Evolutionary conservation across 1,140 invertebrate genomes (phyloP), one percentile per base, ranked within the genome.

Genomic region (Pentalonia nigronervosa): DNA sequence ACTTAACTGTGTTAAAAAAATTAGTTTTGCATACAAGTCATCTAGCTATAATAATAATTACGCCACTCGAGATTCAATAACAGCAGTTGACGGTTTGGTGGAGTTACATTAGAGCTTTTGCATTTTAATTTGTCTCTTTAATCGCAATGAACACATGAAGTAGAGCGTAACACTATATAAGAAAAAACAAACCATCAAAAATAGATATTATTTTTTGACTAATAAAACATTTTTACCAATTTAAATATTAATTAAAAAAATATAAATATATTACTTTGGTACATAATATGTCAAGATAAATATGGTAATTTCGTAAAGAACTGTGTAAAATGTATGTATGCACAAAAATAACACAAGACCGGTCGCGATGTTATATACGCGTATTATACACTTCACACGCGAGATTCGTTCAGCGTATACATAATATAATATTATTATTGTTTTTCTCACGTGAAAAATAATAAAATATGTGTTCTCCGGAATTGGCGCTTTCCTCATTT

Each of bases 161-260:
- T 67, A 67, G 60, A 67, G 60, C 60, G 6, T 67, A 17, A 1
- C 2, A 67, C 30, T 67, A 17, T 23, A 4, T 17, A n/a, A n/a
- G n/a, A 67, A 30, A n/a, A 60, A 30, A 60, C 11, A 60, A 30
- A 60, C 23, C 60, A 67, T 17, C 14, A 67, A 67, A n/a, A n/a
- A n/a, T 67, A 67, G 30, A 67, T 67, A 67, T 17, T 67, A 67
- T 67, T 67, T 67, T 30, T 67, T 67, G 30, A 67, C 30, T 4
- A n/a, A 67, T n/a, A n/a, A 17, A 67, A n/a, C 14, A 11, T n/a
- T n/a, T 67, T 67, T 67, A n/a, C 60, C 30, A 67, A 67, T 67
- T 67, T 67, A 67, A 67, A 67, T 67, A 67, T 67, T 67, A 67
- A 67, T 67, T 67, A n/a, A 67, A 67, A 67, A 67, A n/a, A 53